Conservation (phyloP, 2,888 invertebrate species). For the Perizoma affinitatum region DNA sequence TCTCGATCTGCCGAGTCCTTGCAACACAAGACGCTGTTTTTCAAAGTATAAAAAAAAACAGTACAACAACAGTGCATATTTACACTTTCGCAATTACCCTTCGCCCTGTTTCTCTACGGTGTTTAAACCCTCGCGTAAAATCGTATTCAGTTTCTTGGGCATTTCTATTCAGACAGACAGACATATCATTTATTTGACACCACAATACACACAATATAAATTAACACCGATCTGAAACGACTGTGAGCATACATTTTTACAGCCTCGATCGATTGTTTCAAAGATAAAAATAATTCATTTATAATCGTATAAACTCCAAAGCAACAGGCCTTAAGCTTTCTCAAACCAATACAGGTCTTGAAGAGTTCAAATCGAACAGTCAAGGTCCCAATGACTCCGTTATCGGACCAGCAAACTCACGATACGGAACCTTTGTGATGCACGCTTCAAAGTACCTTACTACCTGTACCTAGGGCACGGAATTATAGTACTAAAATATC, state of each 20-base stretch:
- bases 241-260: background rate
- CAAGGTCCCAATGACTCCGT: constrained; percentile 76
- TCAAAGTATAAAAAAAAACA: no score
- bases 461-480: constrained; percentile 43
- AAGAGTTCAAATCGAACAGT: constrained; percentile 63
- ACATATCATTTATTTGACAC: no score
- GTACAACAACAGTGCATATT: no score
- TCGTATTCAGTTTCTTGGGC: constrained; percentile 5
- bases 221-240: constrained; percentile 2
- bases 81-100: background rate
- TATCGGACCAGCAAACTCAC: constrained; percentile 78
- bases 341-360: constrained; percentile 45
- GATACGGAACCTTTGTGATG: constrained; percentile 48
- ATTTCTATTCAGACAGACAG: no score
- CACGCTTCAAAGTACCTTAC: constrained; percentile 33
- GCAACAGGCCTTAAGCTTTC: constrained; percentile 12
- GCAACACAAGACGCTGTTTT: constrained; percentile 45
- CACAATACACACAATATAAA: no score
- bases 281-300: no score
- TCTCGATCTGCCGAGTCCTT: constrained; percentile 61
- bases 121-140: constrained; percentile 1
- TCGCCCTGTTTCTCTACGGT: background rate
- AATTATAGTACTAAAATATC: constrained; percentile 16
- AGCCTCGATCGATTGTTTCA: background rate
- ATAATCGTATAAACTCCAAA: background rate